Evolutionary conservation across 2,888 invertebrate species (phyloP).

Genomic region (Myopa tessellatipennis): DNA sequence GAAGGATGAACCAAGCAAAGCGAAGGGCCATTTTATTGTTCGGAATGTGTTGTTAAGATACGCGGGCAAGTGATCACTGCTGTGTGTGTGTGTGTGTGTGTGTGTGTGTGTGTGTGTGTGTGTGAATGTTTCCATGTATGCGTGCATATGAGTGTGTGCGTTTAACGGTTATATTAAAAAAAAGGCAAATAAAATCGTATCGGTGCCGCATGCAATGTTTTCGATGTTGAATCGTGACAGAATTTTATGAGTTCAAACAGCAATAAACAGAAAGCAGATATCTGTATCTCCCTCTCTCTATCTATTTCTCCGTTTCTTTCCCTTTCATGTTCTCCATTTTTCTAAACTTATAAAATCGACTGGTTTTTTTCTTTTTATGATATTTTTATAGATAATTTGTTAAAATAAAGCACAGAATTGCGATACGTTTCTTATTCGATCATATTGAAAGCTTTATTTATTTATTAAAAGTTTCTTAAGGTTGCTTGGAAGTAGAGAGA

Average conservation of each 20-base stretch:
- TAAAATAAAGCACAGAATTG: too few species aligned
- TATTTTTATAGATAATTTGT: too few species aligned
- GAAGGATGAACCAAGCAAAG: neutral
- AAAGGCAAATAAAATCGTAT: constrained; percentile 4
- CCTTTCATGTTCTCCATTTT: too few species aligned
- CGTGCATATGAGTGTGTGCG: too few species aligned
- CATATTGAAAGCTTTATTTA: too few species aligned
- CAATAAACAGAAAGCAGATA: neutral
- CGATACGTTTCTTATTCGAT: too few species aligned
- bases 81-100: neutral
- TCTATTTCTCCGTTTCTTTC: too few species aligned
- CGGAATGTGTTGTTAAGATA: neutral
- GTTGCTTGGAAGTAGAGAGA: too few species aligned
- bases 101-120: neutral
- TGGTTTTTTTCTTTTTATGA: too few species aligned
- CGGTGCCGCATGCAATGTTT: neutral
- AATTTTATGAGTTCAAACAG: neutral
- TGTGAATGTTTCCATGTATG: neutral
- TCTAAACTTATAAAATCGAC: too few species aligned
- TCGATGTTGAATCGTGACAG: constrained; percentile 26
- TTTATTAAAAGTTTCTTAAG: too few species aligned
- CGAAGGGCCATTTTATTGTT: constrained; percentile 15
- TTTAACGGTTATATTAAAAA: neutral
- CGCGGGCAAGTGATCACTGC: neutral
- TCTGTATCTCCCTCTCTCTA: too few species aligned